Base-by-base conservation (phyloP, 2,888 invertebrate species). In the Bellardia pandia region DNA sequence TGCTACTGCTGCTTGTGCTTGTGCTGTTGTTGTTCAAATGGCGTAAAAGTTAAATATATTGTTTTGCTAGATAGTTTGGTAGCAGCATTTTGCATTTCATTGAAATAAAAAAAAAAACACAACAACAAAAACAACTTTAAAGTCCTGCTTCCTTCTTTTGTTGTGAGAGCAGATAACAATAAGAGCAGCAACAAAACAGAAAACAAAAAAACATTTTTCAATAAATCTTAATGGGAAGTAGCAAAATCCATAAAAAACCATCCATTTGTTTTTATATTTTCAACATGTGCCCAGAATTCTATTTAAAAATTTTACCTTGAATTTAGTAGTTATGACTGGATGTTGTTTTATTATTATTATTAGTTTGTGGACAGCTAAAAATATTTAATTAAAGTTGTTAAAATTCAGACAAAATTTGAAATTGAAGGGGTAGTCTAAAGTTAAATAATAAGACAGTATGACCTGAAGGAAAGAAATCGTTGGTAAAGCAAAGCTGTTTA, bases 171-270 rank as follows among this genome's bases (percentile, higher is more conserved):
- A 37, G 51, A 69, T 69, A 69, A 69, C 48, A n/a, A 68, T 30
- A 37, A 64, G 14, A 76, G 37, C 37, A 40, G 40, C 16, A 53
- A 14, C 37, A 64, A 40, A 62, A 60, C 6, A 60, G 48, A 42
- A 74, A 33, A 33, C 16, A 42, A 16, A 42, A 74, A 33, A 33
- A 23, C 23, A 16, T 37, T 37, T 48, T 75, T 60, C 75, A 75
- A 62, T 62, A 75, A 75, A 75, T 75, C 62, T 37, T 62, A 48
- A 75, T 33, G n/a, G 68, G 7, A 68, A 45, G 64, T 66, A 16
- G 37, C 23, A 60, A 60, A 51, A 51, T n/a, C n/a, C 9, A 45
- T 45, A 11, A 11, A 11, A 9, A 45, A 9, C 45, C 13, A 45
- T 45, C 1, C 9, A 11, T 45, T 11, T 45, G 8, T 11, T 45